Base-by-base conservation (phyloP, 2,888 invertebrate genomes). In the Spialia ferax region DNA sequence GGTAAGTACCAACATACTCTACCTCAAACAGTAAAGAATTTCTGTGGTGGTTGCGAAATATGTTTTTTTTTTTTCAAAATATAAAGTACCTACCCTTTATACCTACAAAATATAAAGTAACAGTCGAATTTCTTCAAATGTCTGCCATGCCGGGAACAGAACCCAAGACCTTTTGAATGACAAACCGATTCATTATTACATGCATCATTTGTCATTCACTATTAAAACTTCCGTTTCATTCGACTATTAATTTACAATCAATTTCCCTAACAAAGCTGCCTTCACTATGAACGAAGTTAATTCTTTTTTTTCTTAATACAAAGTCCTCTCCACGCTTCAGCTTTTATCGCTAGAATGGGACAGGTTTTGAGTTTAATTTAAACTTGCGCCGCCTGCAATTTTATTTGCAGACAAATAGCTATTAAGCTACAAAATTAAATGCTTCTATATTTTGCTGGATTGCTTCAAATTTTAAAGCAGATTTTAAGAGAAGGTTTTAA, bases 351-450 rank as follows among this genome's bases (percentile, higher is more conserved):
- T 50, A 45, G 32, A 50, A 50, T n/a, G 35, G 48, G 50, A 61
- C 61, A 32, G 50, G n/a, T 61, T 52, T 61, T 61, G 61, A 61
- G 29, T 50, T 61, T 50, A 61, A 61, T 61, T 61, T 61, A 61
- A 61, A 61, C 29, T 61, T 50, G 32, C 59, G 29, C 48, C 32
- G 50, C 61, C 61, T 32, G 22, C 50, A 32, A 61, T 50, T 60
- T 61, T 61, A 35, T 61, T 61, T 50, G 32, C 61, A 32, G 61
- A 61, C 50, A 61, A 61, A 61, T 50, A 61, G 61, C 61, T 61
- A 61, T 61, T 50, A 61, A 50, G 48, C 32, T 61, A 48, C 32
- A 50, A 50, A 61, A 61, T 61, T 50, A 50, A 50, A 61, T 35
- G 59, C 50, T 48, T 60, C 48, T 61, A 50, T 61, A 61, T 61